Percentiles rank a stretch among this genome's conserved stretches.
These are phyloP conservation scores for Pantherophis vulpinus DNA, from an alignment of 2,797 vertebrate species.

Conservation along the genomic window DNA sequence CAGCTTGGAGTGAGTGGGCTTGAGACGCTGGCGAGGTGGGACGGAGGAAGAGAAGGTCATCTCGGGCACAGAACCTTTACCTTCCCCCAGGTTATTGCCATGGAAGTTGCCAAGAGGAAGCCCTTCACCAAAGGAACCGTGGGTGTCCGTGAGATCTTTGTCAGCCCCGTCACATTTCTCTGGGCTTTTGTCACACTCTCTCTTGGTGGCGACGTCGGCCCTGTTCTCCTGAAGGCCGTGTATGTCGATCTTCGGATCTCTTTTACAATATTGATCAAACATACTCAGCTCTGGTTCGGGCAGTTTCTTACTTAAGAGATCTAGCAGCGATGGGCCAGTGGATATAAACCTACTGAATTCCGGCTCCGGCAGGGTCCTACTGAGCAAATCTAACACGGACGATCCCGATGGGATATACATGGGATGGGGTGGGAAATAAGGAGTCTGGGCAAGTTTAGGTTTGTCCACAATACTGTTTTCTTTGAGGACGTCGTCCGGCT, in stretches of 20 bases:
- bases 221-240: slow-evolving; percentile 55
- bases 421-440: slow-evolving; percentile 76
- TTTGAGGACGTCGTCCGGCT: slow-evolving; percentile 78
- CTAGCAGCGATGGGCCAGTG: slow-evolving; percentile 73
- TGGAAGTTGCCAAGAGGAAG: slow-evolving; percentile 68
- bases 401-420: slow-evolving; percentile 72
- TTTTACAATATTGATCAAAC: slow-evolving; percentile 82
- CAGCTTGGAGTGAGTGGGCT: slow-evolving; percentile 83
- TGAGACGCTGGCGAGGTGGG: slow-evolving; percentile 76
- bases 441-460: slow-evolving; percentile 75
- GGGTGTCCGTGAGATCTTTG: slow-evolving; percentile 69
- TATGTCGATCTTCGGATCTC: slow-evolving; percentile 74
- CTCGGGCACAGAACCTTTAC: slow-evolving; percentile 66
- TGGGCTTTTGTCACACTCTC: slow-evolving; percentile 58
- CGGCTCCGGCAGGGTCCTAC: slow-evolving; percentile 69
- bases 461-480: slow-evolving; percentile 72
- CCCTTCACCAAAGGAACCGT: slow-evolving; percentile 64
- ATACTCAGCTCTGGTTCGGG: slow-evolving; percentile 77
- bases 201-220: slow-evolving; percentile 53
- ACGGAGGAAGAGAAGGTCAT: slow-evolving; percentile 63
- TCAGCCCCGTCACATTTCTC: slow-evolving; percentile 59
- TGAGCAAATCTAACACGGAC: slow-evolving; percentile 74
- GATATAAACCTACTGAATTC: slow-evolving; percentile 79
- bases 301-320: slow-evolving; percentile 70
- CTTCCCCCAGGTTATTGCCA: slow-evolving; percentile 64